Percentiles rank a stretch among this genome's conserved stretches.
Evolutionary conservation across 2,113 vertebrate genomes (phyloP).

Genomic region (Oncorhynchus mykiss): DNA sequence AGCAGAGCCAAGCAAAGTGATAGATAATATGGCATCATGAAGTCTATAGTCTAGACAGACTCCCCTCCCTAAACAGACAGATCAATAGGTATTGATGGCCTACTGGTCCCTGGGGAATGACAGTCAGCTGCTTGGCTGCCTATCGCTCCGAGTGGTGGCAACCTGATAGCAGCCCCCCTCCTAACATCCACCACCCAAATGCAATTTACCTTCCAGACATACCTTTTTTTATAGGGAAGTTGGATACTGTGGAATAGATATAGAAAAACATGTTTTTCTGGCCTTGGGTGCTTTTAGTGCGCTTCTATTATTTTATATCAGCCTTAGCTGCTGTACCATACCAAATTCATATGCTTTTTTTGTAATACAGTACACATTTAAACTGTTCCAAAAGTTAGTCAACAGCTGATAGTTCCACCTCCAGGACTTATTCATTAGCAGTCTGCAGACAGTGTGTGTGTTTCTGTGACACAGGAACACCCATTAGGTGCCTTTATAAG

Average conservation of each 20-base stretch:
- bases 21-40: slow-evolving; percentile 1
- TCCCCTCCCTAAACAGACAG: slow-evolving; percentile 33
- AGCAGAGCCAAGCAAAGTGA: background rate
- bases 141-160: slow-evolving; percentile 34
- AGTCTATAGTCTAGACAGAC: slow-evolving; percentile 51
- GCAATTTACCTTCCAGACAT: no score
- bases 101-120: slow-evolving; percentile 27
- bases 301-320: no score
- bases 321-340: no score
- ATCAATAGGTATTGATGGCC: slow-evolving; percentile 48
- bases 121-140: slow-evolving; percentile 32
- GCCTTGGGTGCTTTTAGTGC: no score
- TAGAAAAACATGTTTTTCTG: no score
- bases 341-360: no score
- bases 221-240: no score
- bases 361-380: no score
- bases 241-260: no score
- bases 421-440: background rate
- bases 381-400: no score
- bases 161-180: slow-evolving; percentile 33
- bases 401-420: no score
- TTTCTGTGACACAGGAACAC: background rate
- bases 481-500: slow-evolving; percentile 1
- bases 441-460: background rate
- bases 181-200: background rate